Conservation (phyloP, 2,888 invertebrate species). For the Dilophus febrilis region DNA sequence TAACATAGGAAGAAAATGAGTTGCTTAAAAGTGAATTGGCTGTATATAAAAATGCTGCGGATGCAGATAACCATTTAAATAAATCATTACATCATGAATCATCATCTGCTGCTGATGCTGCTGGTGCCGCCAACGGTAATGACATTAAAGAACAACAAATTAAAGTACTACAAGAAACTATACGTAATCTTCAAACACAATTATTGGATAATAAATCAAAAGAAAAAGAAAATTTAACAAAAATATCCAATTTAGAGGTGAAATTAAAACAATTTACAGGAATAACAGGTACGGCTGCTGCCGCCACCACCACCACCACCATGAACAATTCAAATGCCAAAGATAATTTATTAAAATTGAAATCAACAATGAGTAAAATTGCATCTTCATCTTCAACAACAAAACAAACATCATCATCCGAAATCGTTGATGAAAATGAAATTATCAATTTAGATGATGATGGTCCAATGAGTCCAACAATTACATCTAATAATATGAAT, state of each 20-base stretch:
- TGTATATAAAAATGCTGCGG: conserved; percentile 87
- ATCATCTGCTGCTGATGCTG: too few relatives aligned
- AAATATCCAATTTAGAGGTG: conserved; percentile 24
- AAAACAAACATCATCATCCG: conserved; percentile 15
- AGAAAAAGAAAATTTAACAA: conserved; percentile 24
- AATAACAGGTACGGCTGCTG: too few relatives aligned
- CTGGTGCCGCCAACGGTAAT: conserved; percentile 32
- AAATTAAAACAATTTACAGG: conserved; percentile 27
- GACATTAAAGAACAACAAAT: conserved; percentile 77
- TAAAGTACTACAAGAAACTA: conserved; percentile 35
- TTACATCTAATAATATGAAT: too few relatives aligned
- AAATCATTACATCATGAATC: not conserved
- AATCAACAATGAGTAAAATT: conserved; percentile 25
- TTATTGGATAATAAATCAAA: conserved; percentile 26
- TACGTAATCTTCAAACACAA: conserved; percentile 30
- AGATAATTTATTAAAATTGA: conserved; percentile 27
- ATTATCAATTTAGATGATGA: conserved; percentile 3
- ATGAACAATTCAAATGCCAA: conserved; percentile 29
- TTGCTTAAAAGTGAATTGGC: conserved; percentile 78
- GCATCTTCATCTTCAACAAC: conserved; percentile 14
- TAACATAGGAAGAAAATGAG: conserved; percentile 82
- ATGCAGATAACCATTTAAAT: conserved; percentile 49
- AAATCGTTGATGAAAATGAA: conserved; percentile 15
- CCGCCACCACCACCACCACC: too few relatives aligned
- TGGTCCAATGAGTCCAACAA: too few relatives aligned